Percentiles rank a stretch among this genome's conserved stretches.
These are phyloP conservation scores for Aphrophora alni DNA, from an alignment of 2,888 invertebrate species.

Conservation along the genomic window DNA sequence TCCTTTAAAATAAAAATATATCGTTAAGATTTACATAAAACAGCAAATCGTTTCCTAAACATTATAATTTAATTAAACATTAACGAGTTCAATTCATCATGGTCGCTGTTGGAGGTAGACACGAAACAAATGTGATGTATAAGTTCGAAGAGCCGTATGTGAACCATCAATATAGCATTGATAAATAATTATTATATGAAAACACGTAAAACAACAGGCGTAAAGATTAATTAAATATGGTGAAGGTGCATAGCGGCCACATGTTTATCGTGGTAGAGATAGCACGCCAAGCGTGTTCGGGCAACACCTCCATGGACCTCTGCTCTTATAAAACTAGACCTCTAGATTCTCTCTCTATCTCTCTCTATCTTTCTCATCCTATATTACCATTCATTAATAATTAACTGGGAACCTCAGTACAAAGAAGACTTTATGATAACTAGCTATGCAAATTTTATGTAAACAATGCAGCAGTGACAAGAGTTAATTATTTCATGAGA, in stretches of 20 bases:
- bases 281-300: not conserved
- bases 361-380: too few species aligned
- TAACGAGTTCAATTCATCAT: too few species aligned
- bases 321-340: slow-evolving; percentile 1
- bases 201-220: not conserved
- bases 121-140: not conserved
- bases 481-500: not conserved
- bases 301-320: not conserved
- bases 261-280: slow-evolving; percentile 1
- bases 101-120: too few species aligned
- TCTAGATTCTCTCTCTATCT: not conserved
- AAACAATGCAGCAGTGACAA: not conserved
- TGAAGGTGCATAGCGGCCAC: not conserved
- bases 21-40: too few species aligned
- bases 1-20: too few species aligned
- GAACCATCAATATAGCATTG: not conserved
- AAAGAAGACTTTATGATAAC: not conserved
- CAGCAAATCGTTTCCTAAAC: too few species aligned
- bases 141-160: not conserved
- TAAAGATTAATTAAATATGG: slow-evolving; percentile 7
- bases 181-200: not conserved
- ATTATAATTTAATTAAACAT: too few species aligned
- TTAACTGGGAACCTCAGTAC: not conserved
- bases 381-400: not conserved
- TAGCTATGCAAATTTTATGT: not conserved